phyloP scores from a whole-genome alignment of 2,888 invertebrate genomes.

The Parascotia fuliginaria region DNA sequence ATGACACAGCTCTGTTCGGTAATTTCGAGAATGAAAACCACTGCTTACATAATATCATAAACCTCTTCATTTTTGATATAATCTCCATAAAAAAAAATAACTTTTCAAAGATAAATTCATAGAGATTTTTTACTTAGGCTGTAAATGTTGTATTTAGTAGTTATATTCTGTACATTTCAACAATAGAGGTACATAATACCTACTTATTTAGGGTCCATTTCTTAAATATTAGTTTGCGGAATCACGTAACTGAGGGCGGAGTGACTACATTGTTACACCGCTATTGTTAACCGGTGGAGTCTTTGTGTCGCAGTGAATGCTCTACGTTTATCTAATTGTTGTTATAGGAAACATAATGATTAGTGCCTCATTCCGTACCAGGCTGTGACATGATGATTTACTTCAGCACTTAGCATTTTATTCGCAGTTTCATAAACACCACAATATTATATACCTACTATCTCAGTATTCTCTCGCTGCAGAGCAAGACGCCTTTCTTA shows the following conservation, averaged over 20 bases:
- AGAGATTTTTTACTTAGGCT: not conserved
- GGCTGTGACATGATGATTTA: slow-evolving; percentile 10
- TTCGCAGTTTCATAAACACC: no score
- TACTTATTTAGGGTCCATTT: slow-evolving; percentile 3
- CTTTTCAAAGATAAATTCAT: not conserved
- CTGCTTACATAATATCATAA: no score
- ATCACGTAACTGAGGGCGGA: slow-evolving; percentile 24
- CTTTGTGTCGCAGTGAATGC: slow-evolving; percentile 36
- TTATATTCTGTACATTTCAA: slow-evolving; percentile 3
- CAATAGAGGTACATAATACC: slow-evolving; percentile 6
- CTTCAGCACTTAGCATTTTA: no score
- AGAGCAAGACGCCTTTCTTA: no score
- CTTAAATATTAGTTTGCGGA: slow-evolving; percentile 16
- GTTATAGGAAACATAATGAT: slow-evolving; percentile 26
- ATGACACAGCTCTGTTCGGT: no score
- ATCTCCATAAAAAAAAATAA: no score
- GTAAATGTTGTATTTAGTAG: not conserved
- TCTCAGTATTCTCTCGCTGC: no score
- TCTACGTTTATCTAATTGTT: slow-evolving; percentile 32
- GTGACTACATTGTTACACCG: slow-evolving; percentile 27
- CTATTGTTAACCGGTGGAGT: slow-evolving; percentile 35
- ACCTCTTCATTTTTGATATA: no score
- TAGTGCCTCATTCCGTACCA: slow-evolving; percentile 12
- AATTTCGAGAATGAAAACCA: no score
- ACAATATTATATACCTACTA: no score